Evolutionary conservation across 2,888 invertebrate species (phyloP).

Genomic region (Itoplectis maculator): DNA sequence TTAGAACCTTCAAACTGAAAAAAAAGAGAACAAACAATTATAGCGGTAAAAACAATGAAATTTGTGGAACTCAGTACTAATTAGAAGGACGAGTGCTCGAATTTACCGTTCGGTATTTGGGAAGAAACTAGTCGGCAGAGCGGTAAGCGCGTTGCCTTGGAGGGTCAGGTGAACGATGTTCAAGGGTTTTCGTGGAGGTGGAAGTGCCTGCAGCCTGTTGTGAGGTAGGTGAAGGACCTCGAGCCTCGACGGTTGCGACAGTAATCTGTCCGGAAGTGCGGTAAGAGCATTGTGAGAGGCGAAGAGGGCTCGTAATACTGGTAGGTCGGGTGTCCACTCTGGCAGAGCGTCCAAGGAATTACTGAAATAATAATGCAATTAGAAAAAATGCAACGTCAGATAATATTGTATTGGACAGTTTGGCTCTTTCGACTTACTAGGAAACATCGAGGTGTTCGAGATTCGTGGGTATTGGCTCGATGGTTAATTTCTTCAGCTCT

Average conservation of each 20-base stretch:
- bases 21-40: too few species aligned
- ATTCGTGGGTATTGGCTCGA: slow-evolving; percentile 89
- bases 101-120: slow-evolving; percentile 85
- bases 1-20: slow-evolving; percentile 88
- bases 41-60: background rate
- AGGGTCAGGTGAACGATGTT: slow-evolving; percentile 89
- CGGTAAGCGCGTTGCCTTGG: slow-evolving; percentile 92
- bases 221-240: slow-evolving; percentile 91
- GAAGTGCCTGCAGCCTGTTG: slow-evolving; percentile 90
- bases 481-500: slow-evolving; percentile 90
- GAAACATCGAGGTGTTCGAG: slow-evolving; percentile 92
- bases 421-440: slow-evolving; percentile 85
- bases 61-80: slow-evolving; percentile 6
- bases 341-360: slow-evolving; percentile 91
- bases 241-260: slow-evolving; percentile 90
- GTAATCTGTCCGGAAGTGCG: slow-evolving; percentile 90
- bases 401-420: slow-evolving; percentile 26
- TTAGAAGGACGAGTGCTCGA: slow-evolving; percentile 76
- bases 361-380: slow-evolving; percentile 75
- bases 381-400: slow-evolving; percentile 6
- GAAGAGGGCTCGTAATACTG: slow-evolving; percentile 89
- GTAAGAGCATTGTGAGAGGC: slow-evolving; percentile 91
- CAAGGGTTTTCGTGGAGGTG: slow-evolving; percentile 90
- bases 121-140: slow-evolving; percentile 92
- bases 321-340: slow-evolving; percentile 91